A percentile compares a stretch with the other conserved stretches of the same genome.
Conservation (phyloP, 2,888 invertebrate species). For the Nysson spinosus region DNA sequence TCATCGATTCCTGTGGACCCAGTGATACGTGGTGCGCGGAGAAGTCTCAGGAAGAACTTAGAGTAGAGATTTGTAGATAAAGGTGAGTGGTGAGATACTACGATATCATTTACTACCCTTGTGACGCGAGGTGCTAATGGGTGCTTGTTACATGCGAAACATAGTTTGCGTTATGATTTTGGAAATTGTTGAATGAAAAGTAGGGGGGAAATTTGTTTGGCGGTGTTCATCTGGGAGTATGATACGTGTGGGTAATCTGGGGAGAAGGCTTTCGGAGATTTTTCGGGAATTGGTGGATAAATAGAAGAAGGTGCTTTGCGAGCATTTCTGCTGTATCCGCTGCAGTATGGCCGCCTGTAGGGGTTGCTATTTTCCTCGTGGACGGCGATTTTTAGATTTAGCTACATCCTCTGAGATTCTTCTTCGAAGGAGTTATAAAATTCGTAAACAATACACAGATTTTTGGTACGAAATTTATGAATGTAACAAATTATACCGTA, state of each 20-base stretch:
- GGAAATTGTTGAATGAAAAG: slow-evolving; percentile 51
- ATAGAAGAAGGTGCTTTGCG: neutral
- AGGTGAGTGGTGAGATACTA: too few relatives aligned
- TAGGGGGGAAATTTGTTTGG: neutral
- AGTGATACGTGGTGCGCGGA: too few relatives aligned
- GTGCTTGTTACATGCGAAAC: neutral
- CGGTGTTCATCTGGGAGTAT: neutral
- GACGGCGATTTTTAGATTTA: slow-evolving; percentile 10
- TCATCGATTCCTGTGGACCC: too few relatives aligned
- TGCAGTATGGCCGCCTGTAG: slow-evolving; percentile 37
- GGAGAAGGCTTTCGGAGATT: neutral
- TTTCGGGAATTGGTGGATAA: neutral
- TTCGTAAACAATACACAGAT: neutral
- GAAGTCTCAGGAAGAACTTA: too few relatives aligned
- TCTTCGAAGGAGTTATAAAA: too few relatives aligned
- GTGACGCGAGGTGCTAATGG: neutral
- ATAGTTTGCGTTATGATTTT: neutral
- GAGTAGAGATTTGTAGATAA: too few relatives aligned
- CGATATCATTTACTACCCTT: too few relatives aligned
- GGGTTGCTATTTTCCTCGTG: slow-evolving; percentile 5
- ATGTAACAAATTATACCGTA: too few relatives aligned
- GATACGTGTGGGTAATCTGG: neutral
- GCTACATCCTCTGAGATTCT: too few relatives aligned
- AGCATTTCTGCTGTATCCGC: neutral
- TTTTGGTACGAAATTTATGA: neutral